phyloP scores from a whole-genome alignment of 2,797 vertebrate genomes.

The Platalea minor region DNA sequence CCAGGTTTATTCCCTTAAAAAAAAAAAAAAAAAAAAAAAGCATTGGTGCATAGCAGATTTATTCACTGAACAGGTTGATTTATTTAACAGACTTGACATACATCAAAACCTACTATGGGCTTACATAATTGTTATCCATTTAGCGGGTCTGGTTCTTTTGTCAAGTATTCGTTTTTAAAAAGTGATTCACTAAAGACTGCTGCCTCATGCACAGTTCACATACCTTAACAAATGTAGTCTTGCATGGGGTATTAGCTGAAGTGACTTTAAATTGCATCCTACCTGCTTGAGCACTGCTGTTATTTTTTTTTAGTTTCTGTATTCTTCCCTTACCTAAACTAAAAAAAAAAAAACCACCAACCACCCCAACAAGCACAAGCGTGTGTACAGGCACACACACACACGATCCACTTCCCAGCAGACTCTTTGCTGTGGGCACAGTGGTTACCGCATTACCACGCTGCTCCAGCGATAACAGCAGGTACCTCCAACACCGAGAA shows the following conservation, averaged over 20 bases:
- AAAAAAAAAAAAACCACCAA: background rate
- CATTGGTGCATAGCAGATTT: conserved; percentile 70
- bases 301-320: background rate
- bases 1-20: background rate
- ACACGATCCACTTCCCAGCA: background rate
- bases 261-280: conserved; percentile 54
- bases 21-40: conserved; percentile 3
- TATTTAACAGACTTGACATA: conserved; percentile 71
- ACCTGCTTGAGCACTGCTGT: background rate
- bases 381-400: background rate
- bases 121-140: conserved; percentile 74
- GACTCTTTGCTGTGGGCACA: background rate
- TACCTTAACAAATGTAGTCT: conserved; percentile 20
- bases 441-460: conserved; percentile 35
- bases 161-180: conserved; percentile 73
- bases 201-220: conserved; percentile 34
- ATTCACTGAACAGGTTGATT: conserved; percentile 74
- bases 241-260: conserved; percentile 41
- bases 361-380: background rate
- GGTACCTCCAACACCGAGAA: conserved; percentile 25
- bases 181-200: conserved; percentile 50
- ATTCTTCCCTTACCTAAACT: background rate
- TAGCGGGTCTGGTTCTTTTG: conserved; percentile 72
- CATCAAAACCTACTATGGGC: conserved; percentile 70
- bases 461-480: conserved; percentile 9